Conservation (phyloP, 2,113 vertebrate species). For the Coreoperca whiteheadi region DNA sequence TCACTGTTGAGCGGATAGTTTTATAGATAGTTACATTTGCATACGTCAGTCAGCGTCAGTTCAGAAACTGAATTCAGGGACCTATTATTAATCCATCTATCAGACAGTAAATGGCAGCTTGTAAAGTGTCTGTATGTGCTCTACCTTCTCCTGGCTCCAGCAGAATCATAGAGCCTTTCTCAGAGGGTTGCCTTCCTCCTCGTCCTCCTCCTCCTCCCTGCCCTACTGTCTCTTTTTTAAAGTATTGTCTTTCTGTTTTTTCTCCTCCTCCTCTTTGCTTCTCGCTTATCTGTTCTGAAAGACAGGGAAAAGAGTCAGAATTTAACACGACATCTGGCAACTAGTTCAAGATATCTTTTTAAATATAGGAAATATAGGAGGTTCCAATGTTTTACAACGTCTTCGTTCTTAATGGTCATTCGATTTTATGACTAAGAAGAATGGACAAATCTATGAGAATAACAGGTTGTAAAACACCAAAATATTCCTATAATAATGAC, state of each 20-base stretch:
- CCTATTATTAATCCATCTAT: not conserved
- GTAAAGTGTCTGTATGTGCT: no score
- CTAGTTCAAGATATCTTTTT: not conserved
- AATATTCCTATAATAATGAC: no score
- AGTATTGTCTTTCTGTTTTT: not conserved
- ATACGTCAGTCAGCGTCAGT: not conserved
- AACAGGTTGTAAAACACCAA: no score
- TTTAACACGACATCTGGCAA: not conserved
- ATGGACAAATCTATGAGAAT: no score
- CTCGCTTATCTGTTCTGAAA: not conserved
- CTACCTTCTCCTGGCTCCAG: conserved; percentile 41
- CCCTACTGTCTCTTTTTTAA: not conserved
- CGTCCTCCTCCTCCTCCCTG: not conserved
- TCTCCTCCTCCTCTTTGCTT: conserved; percentile 16
- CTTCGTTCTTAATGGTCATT: no score
- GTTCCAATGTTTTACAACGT: no score
- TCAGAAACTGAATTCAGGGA: not conserved
- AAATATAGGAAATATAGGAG: no score
- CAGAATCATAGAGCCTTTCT: conserved; percentile 22
- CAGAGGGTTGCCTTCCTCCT: not conserved
- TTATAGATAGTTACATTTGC: not conserved
- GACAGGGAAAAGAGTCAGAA: not conserved
- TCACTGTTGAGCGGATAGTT: not conserved
- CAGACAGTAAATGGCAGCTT: not conserved
- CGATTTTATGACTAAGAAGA: no score